A percentile compares a stretch with the other conserved stretches of the same genome.
phyloP scores from a whole-genome alignment of 2,113 vertebrate species.

The Delphinus delphis region DNA sequence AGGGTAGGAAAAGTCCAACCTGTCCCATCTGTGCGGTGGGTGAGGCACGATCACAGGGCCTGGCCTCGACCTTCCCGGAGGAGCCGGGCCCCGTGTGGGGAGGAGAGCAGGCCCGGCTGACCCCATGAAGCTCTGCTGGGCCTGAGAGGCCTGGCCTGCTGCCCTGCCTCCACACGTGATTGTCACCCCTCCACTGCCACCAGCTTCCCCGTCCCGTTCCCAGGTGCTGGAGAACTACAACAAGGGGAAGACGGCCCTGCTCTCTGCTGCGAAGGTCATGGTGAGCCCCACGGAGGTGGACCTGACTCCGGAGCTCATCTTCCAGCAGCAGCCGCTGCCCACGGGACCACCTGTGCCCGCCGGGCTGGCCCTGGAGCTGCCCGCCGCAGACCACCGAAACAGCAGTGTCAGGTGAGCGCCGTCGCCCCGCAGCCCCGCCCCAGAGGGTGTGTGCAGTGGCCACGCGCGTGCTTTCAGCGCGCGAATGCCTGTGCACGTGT shows the following conservation, averaged over 20 bases:
- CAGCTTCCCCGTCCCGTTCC: background rate
- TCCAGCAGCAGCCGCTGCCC: slow-evolving; percentile 89
- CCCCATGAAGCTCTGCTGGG: background rate
- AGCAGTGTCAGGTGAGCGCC: slow-evolving; percentile 91
- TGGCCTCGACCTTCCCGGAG: background rate
- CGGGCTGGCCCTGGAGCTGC: slow-evolving; percentile 70
- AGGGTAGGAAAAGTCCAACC: background rate
- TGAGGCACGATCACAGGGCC: rapidly evolving
- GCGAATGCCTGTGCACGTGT: rapidly evolving
- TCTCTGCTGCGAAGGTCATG: slow-evolving; percentile 99
- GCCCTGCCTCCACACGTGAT: background rate
- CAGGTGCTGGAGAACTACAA: slow-evolving; percentile 99
- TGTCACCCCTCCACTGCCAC: background rate
- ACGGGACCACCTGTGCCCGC: slow-evolving; percentile 78
- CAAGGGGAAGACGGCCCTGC: slow-evolving; percentile 97
- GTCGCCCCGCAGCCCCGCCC: rapidly evolving
- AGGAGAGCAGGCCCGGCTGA: background rate
- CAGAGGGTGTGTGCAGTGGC: rapidly evolving
- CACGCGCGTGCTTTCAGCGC: rapidly evolving
- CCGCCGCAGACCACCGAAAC: slow-evolving; percentile 88
- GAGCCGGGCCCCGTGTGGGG: no score
- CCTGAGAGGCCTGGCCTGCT: background rate
- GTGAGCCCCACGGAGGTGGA: slow-evolving; percentile 99
- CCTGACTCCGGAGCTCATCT: slow-evolving; percentile 93
- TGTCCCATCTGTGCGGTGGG: background rate